Percentiles rank a stretch among this genome's conserved stretches.
phyloP scores from a whole-genome alignment of 2,888 invertebrate genomes.

The Leptothorax acervorum region DNA sequence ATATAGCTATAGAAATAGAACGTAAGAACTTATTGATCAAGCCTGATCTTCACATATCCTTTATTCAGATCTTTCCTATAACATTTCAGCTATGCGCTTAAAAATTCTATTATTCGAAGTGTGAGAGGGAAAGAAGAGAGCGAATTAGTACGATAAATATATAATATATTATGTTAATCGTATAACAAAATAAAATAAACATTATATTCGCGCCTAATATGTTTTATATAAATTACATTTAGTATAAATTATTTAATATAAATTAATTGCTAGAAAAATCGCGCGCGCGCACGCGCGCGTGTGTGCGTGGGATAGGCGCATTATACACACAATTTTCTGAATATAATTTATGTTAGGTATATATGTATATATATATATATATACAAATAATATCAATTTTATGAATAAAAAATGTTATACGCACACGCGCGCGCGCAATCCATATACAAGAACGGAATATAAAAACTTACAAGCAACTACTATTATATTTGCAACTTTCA shows the following conservation, averaged over 20 bases:
- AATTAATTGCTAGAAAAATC: too few species aligned
- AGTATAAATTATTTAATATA: too few species aligned
- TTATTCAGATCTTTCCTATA: conserved; percentile 2
- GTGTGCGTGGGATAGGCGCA: too few species aligned
- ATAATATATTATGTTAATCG: neutral
- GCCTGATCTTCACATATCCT: conserved; percentile 26
- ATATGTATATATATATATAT: too few species aligned
- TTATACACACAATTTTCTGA: too few species aligned
- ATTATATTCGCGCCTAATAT: too few species aligned
- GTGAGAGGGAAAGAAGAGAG: neutral
- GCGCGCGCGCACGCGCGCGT: too few species aligned
- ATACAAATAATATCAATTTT: neutral
- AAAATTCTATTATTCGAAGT: neutral
- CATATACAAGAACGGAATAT: neutral
- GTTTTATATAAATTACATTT: too few species aligned
- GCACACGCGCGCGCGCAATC: neutral
- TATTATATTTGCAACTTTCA: neutral
- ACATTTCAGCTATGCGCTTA: neutral
- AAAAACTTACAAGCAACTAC: neutral
- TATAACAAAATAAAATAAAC: neutral
- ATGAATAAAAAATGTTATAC: neutral
- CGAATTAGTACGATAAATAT: neutral
- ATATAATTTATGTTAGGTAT: too few species aligned
- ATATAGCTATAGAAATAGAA: conserved; percentile 27
- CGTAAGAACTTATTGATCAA: conserved; percentile 41